Percentiles rank a stretch among this genome's conserved stretches.
These are phyloP conservation scores for Neostethus bicornis DNA, from an alignment of 2,797 vertebrate genomes.

Conservation along the genomic window DNA sequence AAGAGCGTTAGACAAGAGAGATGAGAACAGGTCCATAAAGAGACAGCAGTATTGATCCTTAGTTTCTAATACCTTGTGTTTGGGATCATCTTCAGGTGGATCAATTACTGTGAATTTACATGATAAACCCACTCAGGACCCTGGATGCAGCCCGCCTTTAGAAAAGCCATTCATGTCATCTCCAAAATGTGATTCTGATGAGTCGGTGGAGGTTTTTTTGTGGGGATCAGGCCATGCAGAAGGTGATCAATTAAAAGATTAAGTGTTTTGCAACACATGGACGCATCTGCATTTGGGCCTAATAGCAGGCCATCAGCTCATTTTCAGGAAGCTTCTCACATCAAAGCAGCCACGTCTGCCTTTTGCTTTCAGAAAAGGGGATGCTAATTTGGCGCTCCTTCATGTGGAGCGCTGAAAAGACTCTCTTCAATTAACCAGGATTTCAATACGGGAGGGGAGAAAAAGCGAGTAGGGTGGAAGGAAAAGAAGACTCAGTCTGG, in stretches of 20 bases:
- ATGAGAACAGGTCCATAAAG: too few relatives aligned
- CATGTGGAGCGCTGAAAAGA: constrained; percentile 94
- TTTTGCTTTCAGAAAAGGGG: constrained; percentile 89
- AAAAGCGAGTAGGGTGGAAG: constrained; percentile 72
- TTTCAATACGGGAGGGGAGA: constrained; percentile 98
- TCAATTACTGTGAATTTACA: constrained; percentile 30
- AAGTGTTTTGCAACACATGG: constrained; percentile 95
- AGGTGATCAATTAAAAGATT: constrained; percentile 99
- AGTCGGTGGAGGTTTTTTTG: constrained; percentile 45
- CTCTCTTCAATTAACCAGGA: constrained; percentile 99
- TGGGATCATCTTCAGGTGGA: neutral
- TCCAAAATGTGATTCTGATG: constrained; percentile 77
- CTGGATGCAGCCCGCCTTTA: constrained; percentile 55
- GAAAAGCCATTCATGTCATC: constrained; percentile 75
- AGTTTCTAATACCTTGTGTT: too few relatives aligned
- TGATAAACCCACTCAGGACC: constrained; percentile 34
- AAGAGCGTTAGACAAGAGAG: too few relatives aligned
- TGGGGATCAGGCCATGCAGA: constrained; percentile 80
- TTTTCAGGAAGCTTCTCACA: constrained; percentile 93
- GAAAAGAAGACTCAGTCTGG: constrained; percentile 82
- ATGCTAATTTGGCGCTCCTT: constrained; percentile 98
- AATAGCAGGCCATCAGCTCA: constrained; percentile 98
- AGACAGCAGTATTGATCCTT: too few relatives aligned
- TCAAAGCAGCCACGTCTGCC: constrained; percentile 90
- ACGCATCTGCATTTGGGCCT: constrained; percentile 89